Percentiles rank a stretch among this genome's conserved stretches.
These are phyloP conservation scores for Phaethornis superciliosus DNA, from an alignment of 2,113 vertebrate genomes.

Conservation along the genomic window DNA sequence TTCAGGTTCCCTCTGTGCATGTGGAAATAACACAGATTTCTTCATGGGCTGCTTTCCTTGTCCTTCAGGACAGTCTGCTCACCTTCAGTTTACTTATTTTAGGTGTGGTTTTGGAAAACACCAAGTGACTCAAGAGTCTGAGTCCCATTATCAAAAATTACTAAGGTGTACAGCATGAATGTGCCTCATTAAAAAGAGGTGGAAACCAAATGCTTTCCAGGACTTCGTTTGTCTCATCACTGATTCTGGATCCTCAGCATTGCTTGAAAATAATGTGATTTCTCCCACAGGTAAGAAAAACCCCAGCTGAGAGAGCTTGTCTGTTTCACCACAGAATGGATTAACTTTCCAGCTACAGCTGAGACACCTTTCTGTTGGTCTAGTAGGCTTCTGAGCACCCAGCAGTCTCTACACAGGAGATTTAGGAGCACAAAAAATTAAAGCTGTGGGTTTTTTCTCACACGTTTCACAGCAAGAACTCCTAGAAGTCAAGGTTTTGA, in stretches of 20 bases:
- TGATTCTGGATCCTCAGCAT: not conserved
- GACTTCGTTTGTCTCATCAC: not conserved
- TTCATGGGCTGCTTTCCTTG: not conserved
- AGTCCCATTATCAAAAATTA: not conserved
- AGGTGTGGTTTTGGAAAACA: not conserved
- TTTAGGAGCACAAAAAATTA: not conserved
- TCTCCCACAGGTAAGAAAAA: not conserved
- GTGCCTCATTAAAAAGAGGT: not conserved
- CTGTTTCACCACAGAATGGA: not conserved
- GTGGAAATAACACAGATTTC: rapidly evolving
- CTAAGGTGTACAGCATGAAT: not conserved
- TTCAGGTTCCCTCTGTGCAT: not conserved
- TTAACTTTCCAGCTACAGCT: not conserved
- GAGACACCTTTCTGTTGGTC: not conserved
- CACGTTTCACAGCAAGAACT: not conserved
- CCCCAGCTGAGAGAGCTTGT: not conserved
- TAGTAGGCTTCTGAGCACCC: not conserved
- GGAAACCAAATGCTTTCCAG: not conserved
- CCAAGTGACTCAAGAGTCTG: not conserved
- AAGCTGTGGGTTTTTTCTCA: not conserved
- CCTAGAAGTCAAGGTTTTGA: not conserved
- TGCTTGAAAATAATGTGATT: not conserved
- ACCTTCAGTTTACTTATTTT: not conserved
- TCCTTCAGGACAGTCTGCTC: not conserved
- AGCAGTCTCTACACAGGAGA: not conserved